Percentiles rank a stretch among this genome's conserved stretches.
Evolutionary conservation across 2,888 invertebrate genomes (phyloP).

Genomic region (Hypercompe scribonia): DNA sequence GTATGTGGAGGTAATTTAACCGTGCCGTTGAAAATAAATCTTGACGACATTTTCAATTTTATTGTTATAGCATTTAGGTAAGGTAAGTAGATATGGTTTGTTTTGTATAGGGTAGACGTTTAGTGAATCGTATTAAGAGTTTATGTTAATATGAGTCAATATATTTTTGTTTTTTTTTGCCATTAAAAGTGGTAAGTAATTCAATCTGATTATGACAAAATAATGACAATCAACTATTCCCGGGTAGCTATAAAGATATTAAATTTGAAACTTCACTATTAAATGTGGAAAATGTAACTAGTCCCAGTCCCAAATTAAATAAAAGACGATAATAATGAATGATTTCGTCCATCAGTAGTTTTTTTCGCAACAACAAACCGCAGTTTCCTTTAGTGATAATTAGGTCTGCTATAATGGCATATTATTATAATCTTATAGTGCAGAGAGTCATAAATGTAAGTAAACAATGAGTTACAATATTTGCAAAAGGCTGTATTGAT

Average conservation of each 20-base stretch:
- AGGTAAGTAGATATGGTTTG: neutral
- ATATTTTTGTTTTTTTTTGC: too few species aligned
- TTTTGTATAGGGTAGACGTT: neutral
- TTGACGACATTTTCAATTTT: conserved; percentile 22
- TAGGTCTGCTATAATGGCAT: neutral
- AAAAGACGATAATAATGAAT: neutral
- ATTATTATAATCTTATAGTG: too few species aligned
- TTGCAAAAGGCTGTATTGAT: too few species aligned
- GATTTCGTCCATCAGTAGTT: too few species aligned
- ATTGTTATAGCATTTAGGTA: conserved; percentile 16
- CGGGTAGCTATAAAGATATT: too few species aligned
- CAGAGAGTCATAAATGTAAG: too few species aligned
- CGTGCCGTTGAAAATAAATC: conserved; percentile 15
- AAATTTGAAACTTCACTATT: neutral
- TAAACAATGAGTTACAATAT: too few species aligned
- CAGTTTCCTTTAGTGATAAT: too few species aligned
- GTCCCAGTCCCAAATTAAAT: neutral
- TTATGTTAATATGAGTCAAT: too few species aligned
- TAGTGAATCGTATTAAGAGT: neutral
- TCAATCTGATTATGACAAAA: neutral
- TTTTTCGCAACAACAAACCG: too few species aligned
- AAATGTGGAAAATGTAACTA: too few species aligned
- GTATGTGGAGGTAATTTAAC: conserved; percentile 8
- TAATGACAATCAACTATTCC: too few species aligned
- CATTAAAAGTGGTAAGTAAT: neutral